phyloP scores from a whole-genome alignment of 2,113 vertebrate species.

The Channa argus region DNA sequence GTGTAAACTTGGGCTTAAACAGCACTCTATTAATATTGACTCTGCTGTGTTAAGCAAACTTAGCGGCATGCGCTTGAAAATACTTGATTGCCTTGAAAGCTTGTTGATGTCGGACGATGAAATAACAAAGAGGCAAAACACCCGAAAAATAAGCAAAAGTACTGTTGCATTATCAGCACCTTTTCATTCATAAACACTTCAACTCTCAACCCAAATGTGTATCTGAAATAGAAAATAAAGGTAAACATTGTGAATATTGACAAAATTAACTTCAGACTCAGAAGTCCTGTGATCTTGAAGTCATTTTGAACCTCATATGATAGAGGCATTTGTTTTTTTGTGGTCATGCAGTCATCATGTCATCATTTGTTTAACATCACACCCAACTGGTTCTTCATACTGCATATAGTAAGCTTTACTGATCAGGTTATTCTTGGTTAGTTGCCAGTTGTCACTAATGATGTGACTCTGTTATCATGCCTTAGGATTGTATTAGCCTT shows the following conservation, averaged over 20 bases:
- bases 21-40: constrained; percentile 81
- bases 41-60: constrained; percentile 78
- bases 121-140: constrained; percentile 35
- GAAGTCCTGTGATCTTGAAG: neutral
- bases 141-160: constrained; percentile 9
- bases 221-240: constrained; percentile 5
- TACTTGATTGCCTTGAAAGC: constrained; percentile 74
- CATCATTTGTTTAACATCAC: constrained; percentile 20
- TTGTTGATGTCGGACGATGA: constrained; percentile 66
- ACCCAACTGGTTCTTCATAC: constrained; percentile 11
- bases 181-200: neutral
- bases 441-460: neutral
- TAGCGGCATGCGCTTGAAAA: constrained; percentile 68
- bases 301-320: neutral
- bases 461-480: neutral
- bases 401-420: neutral
- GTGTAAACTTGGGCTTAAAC: constrained; percentile 78
- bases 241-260: constrained; percentile 18
- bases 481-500: neutral
- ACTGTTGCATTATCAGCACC: neutral
- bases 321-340: constrained; percentile 3
- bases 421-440: neutral
- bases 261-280: neutral
- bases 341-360: neutral
- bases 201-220: constrained; percentile 4